Conservation (phyloP, 2,113 vertebrate species). For the Craseonycteris thonglongyai region DNA sequence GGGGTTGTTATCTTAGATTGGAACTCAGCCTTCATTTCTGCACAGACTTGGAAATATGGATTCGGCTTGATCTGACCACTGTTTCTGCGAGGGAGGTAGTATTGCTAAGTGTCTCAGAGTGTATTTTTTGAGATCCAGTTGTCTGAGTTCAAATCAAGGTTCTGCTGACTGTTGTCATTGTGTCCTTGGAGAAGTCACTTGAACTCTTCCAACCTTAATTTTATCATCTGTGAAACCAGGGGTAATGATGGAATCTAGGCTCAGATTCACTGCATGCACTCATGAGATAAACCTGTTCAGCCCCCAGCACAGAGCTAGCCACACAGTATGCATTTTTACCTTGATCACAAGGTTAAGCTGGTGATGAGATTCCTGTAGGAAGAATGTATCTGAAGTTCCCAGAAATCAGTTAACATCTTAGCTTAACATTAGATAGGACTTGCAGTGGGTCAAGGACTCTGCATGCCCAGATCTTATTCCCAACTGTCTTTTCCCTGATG, state of each 20-base stretch:
- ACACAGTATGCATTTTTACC: not conserved
- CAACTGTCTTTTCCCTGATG: not conserved
- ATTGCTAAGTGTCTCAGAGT: not conserved
- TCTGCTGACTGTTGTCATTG: not conserved
- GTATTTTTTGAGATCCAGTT: not conserved
- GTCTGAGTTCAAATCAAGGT: not conserved
- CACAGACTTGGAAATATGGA: not conserved
- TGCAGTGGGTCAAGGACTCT: not conserved
- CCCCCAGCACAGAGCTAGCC: not conserved
- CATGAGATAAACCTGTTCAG: not conserved
- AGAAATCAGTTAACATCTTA: not conserved
- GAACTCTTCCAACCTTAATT: not conserved
- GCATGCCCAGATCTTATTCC: not conserved
- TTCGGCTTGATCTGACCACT: not conserved
- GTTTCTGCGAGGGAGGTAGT: not conserved
- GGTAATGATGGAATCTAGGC: not conserved
- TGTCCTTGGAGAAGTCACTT: not conserved
- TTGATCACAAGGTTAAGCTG: not conserved
- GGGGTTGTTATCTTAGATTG: not conserved
- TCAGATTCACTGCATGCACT: rapidly evolving
- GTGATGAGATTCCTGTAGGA: not conserved
- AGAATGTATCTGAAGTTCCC: not conserved
- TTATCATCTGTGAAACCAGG: not conserved
- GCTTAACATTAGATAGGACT: not conserved
- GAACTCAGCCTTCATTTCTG: not conserved